Evolutionary conservation across 2,113 vertebrate genomes (phyloP).

Genomic region (Laticauda colubrina): DNA sequence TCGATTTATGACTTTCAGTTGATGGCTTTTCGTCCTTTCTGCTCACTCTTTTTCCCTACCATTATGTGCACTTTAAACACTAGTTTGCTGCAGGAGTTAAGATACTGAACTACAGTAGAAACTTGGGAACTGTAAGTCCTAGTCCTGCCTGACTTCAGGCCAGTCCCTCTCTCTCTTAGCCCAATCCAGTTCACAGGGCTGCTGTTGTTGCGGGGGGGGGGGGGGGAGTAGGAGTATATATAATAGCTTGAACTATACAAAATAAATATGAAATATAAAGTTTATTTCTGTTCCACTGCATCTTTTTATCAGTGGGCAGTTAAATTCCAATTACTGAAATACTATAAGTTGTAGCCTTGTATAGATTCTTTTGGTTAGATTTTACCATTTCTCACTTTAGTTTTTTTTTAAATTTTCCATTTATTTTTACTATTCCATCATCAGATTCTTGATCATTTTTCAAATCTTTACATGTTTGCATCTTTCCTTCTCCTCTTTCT

Average conservation of each 20-base stretch:
- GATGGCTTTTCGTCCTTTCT: neutral
- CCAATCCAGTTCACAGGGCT: neutral
- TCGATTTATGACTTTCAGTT: neutral
- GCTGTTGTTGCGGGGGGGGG: neutral
- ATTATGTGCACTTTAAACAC: neutral
- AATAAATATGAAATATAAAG: neutral
- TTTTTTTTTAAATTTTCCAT: neutral
- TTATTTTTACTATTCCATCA: neutral
- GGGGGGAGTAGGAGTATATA: neutral
- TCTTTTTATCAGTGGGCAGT: no score
- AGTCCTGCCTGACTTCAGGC: neutral
- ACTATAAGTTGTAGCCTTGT: neutral
- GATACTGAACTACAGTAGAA: neutral
- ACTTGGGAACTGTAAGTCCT: neutral
- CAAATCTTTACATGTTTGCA: neutral
- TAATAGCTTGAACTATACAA: neutral
- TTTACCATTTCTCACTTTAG: neutral
- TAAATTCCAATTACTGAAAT: neutral
- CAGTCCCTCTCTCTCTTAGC: neutral
- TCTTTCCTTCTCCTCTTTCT: neutral
- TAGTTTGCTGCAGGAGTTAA: neutral
- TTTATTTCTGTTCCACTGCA: neutral
- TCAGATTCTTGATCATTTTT: neutral
- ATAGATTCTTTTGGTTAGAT: neutral
- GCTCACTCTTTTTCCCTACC: neutral